Evolutionary conservation across 2,113 vertebrate species (phyloP).

Genomic region (Macrotus californicus): DNA sequence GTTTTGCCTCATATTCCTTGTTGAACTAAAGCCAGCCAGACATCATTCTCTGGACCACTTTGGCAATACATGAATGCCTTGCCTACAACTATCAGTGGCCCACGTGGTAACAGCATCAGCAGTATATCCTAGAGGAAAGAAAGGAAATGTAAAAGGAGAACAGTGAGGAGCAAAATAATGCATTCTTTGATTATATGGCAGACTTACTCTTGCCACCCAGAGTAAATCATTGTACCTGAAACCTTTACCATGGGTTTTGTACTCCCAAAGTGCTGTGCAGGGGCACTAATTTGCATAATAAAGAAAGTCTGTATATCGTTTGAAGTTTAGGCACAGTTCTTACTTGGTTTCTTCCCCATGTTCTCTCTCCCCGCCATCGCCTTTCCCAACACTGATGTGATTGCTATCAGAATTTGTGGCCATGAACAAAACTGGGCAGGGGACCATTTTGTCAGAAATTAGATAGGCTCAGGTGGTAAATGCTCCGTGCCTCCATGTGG

Average conservation of each 20-base stretch:
- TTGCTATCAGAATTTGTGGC: constrained; percentile 46
- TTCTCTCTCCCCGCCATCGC: not conserved
- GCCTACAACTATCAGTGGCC: constrained; percentile 8
- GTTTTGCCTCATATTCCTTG: constrained; percentile 19
- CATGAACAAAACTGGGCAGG: constrained; percentile 52
- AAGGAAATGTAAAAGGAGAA: constrained; percentile 43
- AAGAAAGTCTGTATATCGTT: constrained; percentile 12
- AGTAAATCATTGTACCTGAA: constrained; percentile 1
- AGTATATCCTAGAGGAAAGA: constrained; percentile 35
- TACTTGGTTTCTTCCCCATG: not conserved
- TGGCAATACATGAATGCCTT: constrained; percentile 51
- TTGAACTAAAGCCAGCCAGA: constrained; percentile 45
- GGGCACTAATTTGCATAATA: constrained; percentile 2
- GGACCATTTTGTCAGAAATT: constrained; percentile 62
- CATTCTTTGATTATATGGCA: constrained; percentile 26
- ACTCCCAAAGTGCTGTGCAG: not conserved
- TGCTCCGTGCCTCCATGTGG: constrained; percentile 25
- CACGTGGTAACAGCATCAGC: constrained; percentile 1
- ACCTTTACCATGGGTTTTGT: constrained; percentile 11
- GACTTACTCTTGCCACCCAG: not conserved
- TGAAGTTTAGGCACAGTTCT: constrained; percentile 20
- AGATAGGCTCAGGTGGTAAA: constrained; percentile 62
- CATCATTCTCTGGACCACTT: constrained; percentile 37
- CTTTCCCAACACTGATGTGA: constrained; percentile 16
- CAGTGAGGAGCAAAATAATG: constrained; percentile 38